Evolutionary conservation across 2,888 invertebrate genomes (phyloP), one percentile per base, ranked within the genome.

Genomic region (Brassicogethes aeneus): DNA sequence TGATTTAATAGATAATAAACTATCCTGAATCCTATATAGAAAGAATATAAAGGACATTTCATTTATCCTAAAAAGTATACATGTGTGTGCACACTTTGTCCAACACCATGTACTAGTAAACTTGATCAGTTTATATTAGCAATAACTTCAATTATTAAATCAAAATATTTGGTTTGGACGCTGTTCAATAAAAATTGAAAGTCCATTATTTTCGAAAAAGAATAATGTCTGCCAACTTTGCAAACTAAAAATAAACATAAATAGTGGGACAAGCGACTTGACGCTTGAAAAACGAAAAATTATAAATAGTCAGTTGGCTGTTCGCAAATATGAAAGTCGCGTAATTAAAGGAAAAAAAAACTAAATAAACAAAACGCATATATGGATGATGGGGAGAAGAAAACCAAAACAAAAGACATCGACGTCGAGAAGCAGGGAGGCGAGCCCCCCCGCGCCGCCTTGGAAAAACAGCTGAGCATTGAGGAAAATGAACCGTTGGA

Each of bases 401-500:
- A 23, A 10, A 10, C 23, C 7, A 23, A 23, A 5, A 32, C 32
- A 32, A 32, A 32, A 32, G 32, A 32, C 7, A 37, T 37, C 8
- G 55, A 55, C 34, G 45, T 50, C 15, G 52, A 53, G 39, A 51
- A 49, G 17, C 48, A 49, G 45, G 47, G 47, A 32, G 29, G 17
- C 17, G 42, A 44, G 16, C n/a, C n/a, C n/a, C n/a, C n/a, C n/a
- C n/a, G n/a, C n/a, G n/a, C n/a, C n/a, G n/a, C n/a, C n/a, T 16
- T 44, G 16, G 42, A 47, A 42, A 42, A 46, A 42, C 37, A 42
- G 36, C 41, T 37, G 41, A 48, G 42, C 17, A 38, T 44, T n/a
- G 45, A 49, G 13, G 48, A 53, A 17, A 51, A 51, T 36, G 57
- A 59, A 37, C 54, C 55, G 3, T 44, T 57, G 35, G 60, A 59